These are phyloP conservation scores for Corella eumyota DNA, from an alignment of 23 tunicate genomes.

Conservation along the genomic window DNA sequence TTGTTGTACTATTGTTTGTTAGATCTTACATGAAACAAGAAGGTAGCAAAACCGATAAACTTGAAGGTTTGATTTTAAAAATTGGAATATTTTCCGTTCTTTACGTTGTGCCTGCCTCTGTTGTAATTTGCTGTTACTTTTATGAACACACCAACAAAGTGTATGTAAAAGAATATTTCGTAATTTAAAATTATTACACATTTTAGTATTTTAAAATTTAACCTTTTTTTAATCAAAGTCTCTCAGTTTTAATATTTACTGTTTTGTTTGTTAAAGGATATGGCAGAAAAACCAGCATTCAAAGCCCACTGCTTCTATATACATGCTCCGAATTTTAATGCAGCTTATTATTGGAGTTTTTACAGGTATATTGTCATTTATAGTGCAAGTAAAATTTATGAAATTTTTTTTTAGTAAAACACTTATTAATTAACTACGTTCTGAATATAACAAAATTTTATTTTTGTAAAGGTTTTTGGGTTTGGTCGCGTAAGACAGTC, in stretches of 20 bases:
- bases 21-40: constrained; percentile 77
- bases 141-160: constrained; percentile 58
- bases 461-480: constrained; percentile 59
- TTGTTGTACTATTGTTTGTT: too few species aligned
- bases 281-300: constrained; percentile 17
- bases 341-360: constrained; percentile 78
- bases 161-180: background rate
- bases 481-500: constrained; percentile 69
- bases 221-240: background rate
- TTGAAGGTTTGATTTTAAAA: constrained; percentile 77
- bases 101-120: constrained; percentile 70
- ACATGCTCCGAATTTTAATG: constrained; percentile 48
- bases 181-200: background rate
- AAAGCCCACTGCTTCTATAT: constrained; percentile 23
- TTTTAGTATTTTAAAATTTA: background rate
- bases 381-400: too few species aligned
- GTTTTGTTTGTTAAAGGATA: constrained; percentile 11
- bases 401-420: too few species aligned
- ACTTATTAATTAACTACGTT: background rate
- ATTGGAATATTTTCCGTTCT: constrained; percentile 78
- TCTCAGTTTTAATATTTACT: background rate
- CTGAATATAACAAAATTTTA: too few species aligned
- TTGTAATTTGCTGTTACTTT: constrained; percentile 75
- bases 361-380: constrained; percentile 32
- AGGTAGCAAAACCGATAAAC: constrained; percentile 71